Percentiles rank a stretch among this genome's conserved stretches.
Evolutionary conservation across 2,797 vertebrate species (phyloP).

Genomic region (Psittacula derbiana): DNA sequence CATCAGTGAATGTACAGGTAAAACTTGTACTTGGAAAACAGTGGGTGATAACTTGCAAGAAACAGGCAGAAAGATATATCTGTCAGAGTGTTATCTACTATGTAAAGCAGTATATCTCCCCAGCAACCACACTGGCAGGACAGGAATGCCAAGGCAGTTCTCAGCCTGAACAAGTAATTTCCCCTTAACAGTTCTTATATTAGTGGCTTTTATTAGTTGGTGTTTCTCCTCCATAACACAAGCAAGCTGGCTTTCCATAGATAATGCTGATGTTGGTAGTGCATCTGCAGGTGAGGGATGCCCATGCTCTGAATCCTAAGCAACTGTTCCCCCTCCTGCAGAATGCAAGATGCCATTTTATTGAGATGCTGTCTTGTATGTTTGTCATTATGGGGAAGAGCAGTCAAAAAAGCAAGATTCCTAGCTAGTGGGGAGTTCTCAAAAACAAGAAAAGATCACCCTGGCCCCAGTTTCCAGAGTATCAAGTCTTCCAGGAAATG

Average conservation of each 20-base stretch:
- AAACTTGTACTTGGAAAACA: neutral
- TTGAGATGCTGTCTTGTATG: neutral
- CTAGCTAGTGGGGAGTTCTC: neutral
- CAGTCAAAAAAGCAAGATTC: neutral
- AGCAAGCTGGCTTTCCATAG: neutral
- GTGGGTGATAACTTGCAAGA: neutral
- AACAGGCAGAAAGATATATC: neutral
- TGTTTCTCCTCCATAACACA: neutral
- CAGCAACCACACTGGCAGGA: fast-evolving
- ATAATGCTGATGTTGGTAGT: neutral
- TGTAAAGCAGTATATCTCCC: neutral
- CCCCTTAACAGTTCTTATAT: neutral
- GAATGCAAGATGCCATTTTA: neutral
- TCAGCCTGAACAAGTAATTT: neutral
- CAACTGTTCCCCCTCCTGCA: neutral
- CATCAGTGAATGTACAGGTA: neutral
- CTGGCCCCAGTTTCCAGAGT: neutral
- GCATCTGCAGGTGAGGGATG: neutral
- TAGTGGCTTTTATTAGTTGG: neutral
- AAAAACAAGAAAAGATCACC: neutral
- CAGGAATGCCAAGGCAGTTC: neutral
- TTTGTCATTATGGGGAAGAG: neutral
- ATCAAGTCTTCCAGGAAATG: neutral
- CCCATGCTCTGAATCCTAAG: neutral
- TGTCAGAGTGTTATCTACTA: neutral